Percentiles rank a stretch among this genome's conserved stretches.
These are phyloP conservation scores for Polietes domitor DNA, from an alignment of 2,888 invertebrate species.

Conservation along the genomic window DNA sequence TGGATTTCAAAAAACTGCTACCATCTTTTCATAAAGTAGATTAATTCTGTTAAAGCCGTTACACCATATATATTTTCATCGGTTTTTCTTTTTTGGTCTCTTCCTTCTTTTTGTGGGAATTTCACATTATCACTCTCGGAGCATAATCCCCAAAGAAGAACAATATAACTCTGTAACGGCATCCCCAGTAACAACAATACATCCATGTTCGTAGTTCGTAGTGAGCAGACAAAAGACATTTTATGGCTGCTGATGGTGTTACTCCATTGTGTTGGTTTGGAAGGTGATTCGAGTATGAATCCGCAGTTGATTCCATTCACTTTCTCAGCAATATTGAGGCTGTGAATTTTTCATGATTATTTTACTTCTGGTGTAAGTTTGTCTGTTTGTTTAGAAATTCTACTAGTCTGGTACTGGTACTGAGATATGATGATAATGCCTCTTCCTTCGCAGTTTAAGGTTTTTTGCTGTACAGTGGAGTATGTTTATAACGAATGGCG, in stretches of 20 bases:
- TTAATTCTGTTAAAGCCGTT: too few relatives aligned
- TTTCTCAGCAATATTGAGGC: constrained; percentile 26
- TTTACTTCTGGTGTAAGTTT: neutral
- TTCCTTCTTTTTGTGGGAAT: neutral
- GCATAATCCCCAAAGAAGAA: neutral
- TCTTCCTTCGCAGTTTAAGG: neutral
- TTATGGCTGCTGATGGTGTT: neutral
- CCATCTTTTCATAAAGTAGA: too few relatives aligned
- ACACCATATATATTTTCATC: too few relatives aligned
- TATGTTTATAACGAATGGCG: too few relatives aligned
- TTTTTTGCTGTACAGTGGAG: neutral
- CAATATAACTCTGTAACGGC: neutral
- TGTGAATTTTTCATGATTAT: constrained; percentile 12
- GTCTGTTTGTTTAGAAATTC: neutral
- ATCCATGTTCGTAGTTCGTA: neutral
- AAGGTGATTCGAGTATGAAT: neutral
- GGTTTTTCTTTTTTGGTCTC: too few relatives aligned
- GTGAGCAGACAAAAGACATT: neutral
- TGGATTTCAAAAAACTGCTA: too few relatives aligned
- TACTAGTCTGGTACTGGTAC: neutral
- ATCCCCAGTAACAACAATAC: neutral
- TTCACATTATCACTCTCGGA: neutral
- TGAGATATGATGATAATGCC: constrained; percentile 13
- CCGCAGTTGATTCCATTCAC: neutral
- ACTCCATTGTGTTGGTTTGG: constrained; percentile 6